Base-by-base conservation (phyloP, 2,113 vertebrate species). In the Platanista minor region DNA sequence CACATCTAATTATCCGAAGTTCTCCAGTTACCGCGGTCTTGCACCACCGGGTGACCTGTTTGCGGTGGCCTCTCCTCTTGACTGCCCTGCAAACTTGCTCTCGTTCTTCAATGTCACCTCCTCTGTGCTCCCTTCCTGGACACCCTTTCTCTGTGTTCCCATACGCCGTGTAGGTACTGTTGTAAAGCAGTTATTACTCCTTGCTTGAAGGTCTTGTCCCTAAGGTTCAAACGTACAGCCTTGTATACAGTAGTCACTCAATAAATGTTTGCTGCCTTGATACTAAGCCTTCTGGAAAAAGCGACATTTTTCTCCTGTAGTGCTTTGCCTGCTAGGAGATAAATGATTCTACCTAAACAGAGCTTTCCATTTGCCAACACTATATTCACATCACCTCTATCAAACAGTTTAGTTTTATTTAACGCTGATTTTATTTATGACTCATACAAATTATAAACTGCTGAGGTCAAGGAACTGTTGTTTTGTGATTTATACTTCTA, bases 371-470 rank as follows among this genome's bases (percentile, higher is more conserved):
- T 41, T 66, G 78, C 88, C 57, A 66, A 41, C 17, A n/a, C 8
- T 23, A 18, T 64, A 67, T 66, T 39, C 49, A 64, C 31, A 80
- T 66, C 77, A 33, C 86, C 61, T 92, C 62, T 13, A 77, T 64
- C 77, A 46, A 75, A 80, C 13, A 17, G 82, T 61, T 97, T 33
- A 27, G 72, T 88, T 95, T 96, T 81, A 90, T 57, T 87, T 87
- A 87, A 78, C 5, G 0, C 20, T 75, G 90, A 87, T 97, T 90
- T 95, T 96, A 93, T 96, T 90, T 94, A 95, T 96, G 95, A 97
- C 96, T 97, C 97, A 95, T 36, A 49, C 74, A 69, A 93, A 94
- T 93, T 94, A 98, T 89, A 96, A 96, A 97, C 78, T 89, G 97
- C 93, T 96, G 97, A 96, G 97, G 96, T 94, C 97, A 89, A 91